These are phyloP conservation scores for Caenorhabditis zanzibari DNA, from an alignment of 2,888 invertebrate species.

Conservation along the genomic window DNA sequence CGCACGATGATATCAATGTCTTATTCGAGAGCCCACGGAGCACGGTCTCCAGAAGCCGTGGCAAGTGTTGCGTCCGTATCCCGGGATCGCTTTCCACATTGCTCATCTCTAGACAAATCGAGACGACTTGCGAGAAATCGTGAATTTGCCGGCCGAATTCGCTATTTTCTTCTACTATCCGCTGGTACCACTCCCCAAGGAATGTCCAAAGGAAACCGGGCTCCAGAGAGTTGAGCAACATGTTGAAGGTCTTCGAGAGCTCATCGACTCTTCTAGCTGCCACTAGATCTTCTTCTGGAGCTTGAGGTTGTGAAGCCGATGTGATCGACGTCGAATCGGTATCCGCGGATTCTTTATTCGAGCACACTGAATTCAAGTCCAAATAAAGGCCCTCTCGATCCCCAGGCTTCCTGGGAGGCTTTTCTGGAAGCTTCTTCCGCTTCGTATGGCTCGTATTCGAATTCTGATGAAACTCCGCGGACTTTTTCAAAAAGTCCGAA, in stretches of 20 bases:
- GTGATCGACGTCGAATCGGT: constrained; percentile 20
- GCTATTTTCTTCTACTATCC: constrained; percentile 32
- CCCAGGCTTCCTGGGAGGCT: constrained; percentile 71
- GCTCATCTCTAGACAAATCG: constrained; percentile 58
- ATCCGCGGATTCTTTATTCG: neutral
- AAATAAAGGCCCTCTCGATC: constrained; percentile 49
- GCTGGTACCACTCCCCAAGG: constrained; percentile 85
- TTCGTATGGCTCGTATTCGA: constrained; percentile 84
- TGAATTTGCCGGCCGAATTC: constrained; percentile 41
- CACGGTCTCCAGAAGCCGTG: constrained; percentile 73
- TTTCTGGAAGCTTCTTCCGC: neutral
- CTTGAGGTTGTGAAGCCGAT: neutral
- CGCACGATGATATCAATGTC: constrained; percentile 22
- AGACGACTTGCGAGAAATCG: constrained; percentile 65
- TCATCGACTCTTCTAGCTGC: constrained; percentile 85
- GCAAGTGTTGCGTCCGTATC: constrained; percentile 73
- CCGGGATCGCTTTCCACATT: constrained; percentile 68
- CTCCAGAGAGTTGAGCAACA: constrained; percentile 89
- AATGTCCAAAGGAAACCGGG: constrained; percentile 91
- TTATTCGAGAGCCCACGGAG: constrained; percentile 53
- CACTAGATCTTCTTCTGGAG: constrained; percentile 22
- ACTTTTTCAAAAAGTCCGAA: constrained; percentile 88
- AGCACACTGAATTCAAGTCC: constrained; percentile 48
- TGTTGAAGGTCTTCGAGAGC: constrained; percentile 90
- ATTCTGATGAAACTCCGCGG: constrained; percentile 76